Base-by-base conservation (phyloP, 2,888 invertebrate genomes). In the Chrysodeixis includens region DNA sequence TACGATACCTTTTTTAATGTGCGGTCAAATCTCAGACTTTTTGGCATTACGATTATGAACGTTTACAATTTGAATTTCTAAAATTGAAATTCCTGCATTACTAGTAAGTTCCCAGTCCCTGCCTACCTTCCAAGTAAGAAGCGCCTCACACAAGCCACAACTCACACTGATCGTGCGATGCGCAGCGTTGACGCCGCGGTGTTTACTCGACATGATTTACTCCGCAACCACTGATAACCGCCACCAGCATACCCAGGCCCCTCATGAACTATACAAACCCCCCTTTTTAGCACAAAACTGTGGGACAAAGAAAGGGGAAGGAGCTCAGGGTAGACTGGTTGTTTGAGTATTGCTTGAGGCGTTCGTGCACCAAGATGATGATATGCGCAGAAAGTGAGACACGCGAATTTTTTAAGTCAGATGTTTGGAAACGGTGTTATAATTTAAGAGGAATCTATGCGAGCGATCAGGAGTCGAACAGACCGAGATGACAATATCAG, bases 321-420 rank as follows among this genome's bases (percentile, higher is more conserved):
- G 55, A 82, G 87, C 75, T 86, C 88, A 81, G 61, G 61, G 60
- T 81, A 82, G 40, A 71, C 70, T 88, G 86, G 92, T 80, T 78
- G 74, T 69, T 73, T 72, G 71, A 72, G 76, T 72, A 74, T 78
- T 78, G 91, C 93, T 88, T 83, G 79, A 80, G 89, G 93, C 92
- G 90, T 88, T 93, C 92, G 91, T 93, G 92, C 89, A 84, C 82
- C 84, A 83, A 79, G 79, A 80, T 79, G 83, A 79, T 83, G 92
- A 92, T 93, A 93, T 86, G 90, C 90, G 84, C 84, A 83, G 82
- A 87, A 87, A 88, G 82, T 82, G 62, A 76, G 74, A 79, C 79
- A 72, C 71, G 76, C 70, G 53, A 63, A 71, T 75, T 79, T 79
- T 74, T 70, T 80, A 86, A 85, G 82, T 85, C 81, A 83, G 83